Evolutionary conservation across 1,140 invertebrate genomes (phyloP).

Genomic region (Planococcus citri): DNA sequence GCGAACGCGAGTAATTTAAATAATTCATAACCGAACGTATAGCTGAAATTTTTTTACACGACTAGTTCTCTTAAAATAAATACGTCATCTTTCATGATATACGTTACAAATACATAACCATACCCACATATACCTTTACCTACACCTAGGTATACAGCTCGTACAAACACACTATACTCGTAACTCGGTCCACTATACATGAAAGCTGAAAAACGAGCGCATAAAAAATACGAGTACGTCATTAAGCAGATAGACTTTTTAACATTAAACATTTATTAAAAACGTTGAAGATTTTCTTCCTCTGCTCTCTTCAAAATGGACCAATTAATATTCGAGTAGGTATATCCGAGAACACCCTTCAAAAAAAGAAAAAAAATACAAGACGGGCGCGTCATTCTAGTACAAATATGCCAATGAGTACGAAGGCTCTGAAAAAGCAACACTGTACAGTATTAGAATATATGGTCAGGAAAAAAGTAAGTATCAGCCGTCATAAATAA

Average conservation of each 20-base stretch:
- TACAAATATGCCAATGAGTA: neutral
- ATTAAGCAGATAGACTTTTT: slow-evolving; percentile 15
- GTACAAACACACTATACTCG: neutral
- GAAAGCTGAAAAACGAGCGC: neutral
- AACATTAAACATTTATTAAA: slow-evolving; percentile 17
- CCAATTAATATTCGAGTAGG: slow-evolving; percentile 19
- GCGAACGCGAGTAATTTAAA: neutral
- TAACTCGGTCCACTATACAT: neutral
- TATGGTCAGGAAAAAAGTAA: neutral
- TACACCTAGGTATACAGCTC: neutral
- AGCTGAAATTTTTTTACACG: neutral
- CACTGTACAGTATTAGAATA: no score
- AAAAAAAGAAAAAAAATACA: neutral
- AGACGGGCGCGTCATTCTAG: neutral
- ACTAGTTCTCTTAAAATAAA: slow-evolving; percentile 1
- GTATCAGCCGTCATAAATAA: slow-evolving; percentile 15
- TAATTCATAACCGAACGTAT: neutral
- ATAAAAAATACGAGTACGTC: slow-evolving; percentile 10
- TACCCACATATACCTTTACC: neutral
- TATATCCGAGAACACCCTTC: neutral
- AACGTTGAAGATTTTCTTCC: slow-evolving; percentile 1
- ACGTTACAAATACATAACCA: neutral
- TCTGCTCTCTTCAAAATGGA: neutral
- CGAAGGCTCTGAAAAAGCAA: neutral
- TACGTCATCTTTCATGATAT: neutral